Evolutionary conservation across 2,113 vertebrate genomes (phyloP), one percentile per base, ranked within the genome.

Genomic region (Python bivittatus): DNA sequence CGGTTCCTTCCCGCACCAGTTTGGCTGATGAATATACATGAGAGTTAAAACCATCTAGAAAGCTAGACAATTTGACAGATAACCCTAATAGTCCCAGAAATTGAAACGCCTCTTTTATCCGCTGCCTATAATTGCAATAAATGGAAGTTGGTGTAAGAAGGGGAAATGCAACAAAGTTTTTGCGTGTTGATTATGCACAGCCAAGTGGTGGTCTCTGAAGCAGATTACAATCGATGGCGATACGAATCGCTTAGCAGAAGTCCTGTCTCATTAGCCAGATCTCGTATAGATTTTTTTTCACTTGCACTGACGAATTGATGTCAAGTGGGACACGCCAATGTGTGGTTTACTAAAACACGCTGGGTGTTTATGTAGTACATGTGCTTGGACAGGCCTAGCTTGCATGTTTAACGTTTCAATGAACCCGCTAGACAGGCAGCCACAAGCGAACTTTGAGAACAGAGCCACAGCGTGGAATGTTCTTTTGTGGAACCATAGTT

Each of bases 51-150:
- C 42, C 79, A 91, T 15, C 84, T 87, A 54, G 93, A 48, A 17
- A 91, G n/a, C 33, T 79, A 53, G 72, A 79, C 53, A 5, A 29
- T 53, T 91, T 79, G 84, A 93, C 92, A 60, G 79, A 93, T 94
- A 17, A 17, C 90, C 60, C 42, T 88, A 12, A 11, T 79, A 84
- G 17, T 48, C 0, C 68, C 25, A 56, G 86, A 33, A 54, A 91
- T 0, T 29, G 15, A 79, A 23, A 29, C 2, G 29, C 25, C 42
- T 15, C 29, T 52, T 6, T 48, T 48, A 64, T 86, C 20, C 86
- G 44, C 27, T n/a, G 2, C 1, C 6, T 23, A 23, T 61, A 2
- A 53, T 22, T 23, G 27, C 42, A n/a, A 52, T 13, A 85, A 85
- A 1, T 7, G 52, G 38, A 0, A 1, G 79, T 44, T 0, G 8